Evolutionary conservation across 2,888 invertebrate species (phyloP), one percentile per base, ranked within the genome.

Genomic region (Ceramica pisi): DNA sequence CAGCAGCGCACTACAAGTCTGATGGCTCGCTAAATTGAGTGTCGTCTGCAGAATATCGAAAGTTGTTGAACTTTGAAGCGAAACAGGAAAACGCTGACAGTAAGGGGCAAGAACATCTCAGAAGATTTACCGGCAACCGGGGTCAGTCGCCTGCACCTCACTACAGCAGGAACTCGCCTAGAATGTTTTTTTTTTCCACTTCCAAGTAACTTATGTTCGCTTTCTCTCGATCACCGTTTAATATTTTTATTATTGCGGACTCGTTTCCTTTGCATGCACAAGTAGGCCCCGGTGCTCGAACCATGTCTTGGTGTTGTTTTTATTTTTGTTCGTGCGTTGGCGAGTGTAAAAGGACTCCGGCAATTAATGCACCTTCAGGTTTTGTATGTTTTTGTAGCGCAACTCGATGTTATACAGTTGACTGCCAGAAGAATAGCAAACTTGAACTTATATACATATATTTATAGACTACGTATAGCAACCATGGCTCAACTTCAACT

Each of bases 61-160:
- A 89, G 91, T 90, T 92, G 89, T 90, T 92, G 90, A 91, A 91
- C 91, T 89, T 87, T 71, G 79, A 83, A 84, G 82, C 83, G 84
- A 87, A 89, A 90, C 90, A 91, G 90, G 90, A 91, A 91, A 91
- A 88, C 83, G 88, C 86, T 88, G 90, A 90, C 88, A 87, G 85
- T 72, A 77, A 80, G 81, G 81, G 86, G 86, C 83, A 80, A 85
- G 82, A 85, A 76, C 87, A 86, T 83, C 87, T 88, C 84, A 63
- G 69, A 78, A 89, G 92, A 92, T 93, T 93, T 92, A 92, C 90
- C 90, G 87, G 90, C 89, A 88, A 90, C 89, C 78, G 81, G 85
- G 90, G 91, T 92, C 92, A 90, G 80, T 92, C 88, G 88, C 89
- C 92, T 87, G 86, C 80, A 86, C 86, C 63, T 87, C 87, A 91